Base-by-base conservation (phyloP, 2,888 invertebrate species). In the Myathropa florea region DNA sequence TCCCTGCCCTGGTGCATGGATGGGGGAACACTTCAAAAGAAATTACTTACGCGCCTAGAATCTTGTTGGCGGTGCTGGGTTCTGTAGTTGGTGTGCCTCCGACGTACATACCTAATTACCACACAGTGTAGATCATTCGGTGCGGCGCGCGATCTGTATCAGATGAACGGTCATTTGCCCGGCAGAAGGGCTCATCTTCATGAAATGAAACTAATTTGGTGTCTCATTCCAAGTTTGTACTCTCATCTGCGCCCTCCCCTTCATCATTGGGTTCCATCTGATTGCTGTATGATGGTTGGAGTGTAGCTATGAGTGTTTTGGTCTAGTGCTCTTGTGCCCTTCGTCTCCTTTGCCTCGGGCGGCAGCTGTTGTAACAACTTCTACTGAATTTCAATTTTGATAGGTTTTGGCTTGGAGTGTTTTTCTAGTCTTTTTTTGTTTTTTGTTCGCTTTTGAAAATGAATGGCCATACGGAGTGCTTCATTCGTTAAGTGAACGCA, bases 101-200 rank as follows among this genome's bases (percentile, higher is more conserved):
- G 33, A 10, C 33, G 33, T 33, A 33, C 3, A 3, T 46, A 46
- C 46, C 46, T 83, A 86, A 86, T 86, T 86, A 83, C 83, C 70
- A 83, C 70, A 82, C 77, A 73, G 83, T 46, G 65, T 21, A 65
- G 86, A 83, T 83, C 83, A 78, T 57, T 83, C 64, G 83, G 65
- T 65, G 72, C 65, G 65, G 73, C 68, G 85, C 64, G 75, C 83
- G 83, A 86, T 86, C 78, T 36, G 78, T 83, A 86, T 86, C 86
- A 83, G 73, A 65, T 86, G 86, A 86, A 79, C 86, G 86, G 86
- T 86, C 86, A 86, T 86, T 86, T 86, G 86, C 83, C 86, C 83
- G 73, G 63, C 78, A 84, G 53, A 86, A 79, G 83, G 83, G 86
- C 78, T 86, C 86, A 83, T 86, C 86, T 75, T 75, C 75, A 75